Conservation (phyloP, 2,113 vertebrate genomes). For the Cynopterus brachyotis region DNA sequence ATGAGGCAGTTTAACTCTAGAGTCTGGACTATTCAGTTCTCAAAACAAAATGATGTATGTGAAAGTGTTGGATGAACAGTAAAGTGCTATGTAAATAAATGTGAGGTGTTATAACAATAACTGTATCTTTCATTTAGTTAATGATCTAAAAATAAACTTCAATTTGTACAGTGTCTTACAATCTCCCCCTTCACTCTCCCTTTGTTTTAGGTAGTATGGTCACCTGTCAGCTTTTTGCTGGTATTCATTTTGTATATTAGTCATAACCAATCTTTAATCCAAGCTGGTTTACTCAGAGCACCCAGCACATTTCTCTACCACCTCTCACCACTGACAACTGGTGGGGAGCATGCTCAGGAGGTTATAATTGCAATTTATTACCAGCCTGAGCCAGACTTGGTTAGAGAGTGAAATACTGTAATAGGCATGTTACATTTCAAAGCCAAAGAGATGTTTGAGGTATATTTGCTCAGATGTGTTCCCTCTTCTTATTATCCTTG, state of each 20-base stretch:
- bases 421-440: background rate
- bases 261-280: background rate
- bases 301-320: background rate
- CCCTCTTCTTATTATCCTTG: background rate
- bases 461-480: background rate
- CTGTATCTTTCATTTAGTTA: background rate
- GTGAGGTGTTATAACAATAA: accelerated
- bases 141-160: background rate
- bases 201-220: background rate
- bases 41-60: background rate
- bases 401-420: background rate
- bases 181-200: accelerated
- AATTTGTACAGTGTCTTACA: accelerated
- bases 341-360: background rate
- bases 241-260: background rate
- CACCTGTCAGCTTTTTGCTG: background rate
- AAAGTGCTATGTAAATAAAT: no score
- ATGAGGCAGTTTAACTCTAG: background rate
- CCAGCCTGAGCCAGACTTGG: background rate
- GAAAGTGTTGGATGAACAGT: accelerated
- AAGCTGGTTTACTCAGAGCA: background rate
- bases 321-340: background rate
- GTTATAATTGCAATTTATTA: background rate
- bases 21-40: accelerated
- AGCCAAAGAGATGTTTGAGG: background rate